These are phyloP conservation scores for Cyprinus carpio DNA, from an alignment of 2,113 vertebrate genomes.

Conservation along the genomic window DNA sequence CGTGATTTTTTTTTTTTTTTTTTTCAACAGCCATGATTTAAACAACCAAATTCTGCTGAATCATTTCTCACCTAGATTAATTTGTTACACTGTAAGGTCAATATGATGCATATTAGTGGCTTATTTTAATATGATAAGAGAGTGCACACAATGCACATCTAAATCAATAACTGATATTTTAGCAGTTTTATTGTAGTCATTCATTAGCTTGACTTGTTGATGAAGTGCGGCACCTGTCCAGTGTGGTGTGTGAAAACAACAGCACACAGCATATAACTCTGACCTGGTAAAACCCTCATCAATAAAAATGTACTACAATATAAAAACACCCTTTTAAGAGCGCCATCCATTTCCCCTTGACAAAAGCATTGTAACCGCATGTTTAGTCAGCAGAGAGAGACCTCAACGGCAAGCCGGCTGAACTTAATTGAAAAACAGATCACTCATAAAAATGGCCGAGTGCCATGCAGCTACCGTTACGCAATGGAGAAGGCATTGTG, in stretches of 20 bases:
- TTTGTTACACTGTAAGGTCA: not conserved
- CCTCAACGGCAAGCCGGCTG: not conserved
- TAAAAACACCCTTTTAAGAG: conserved; percentile 12
- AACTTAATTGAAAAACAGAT: conserved; percentile 5
- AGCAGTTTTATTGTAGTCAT: not conserved
- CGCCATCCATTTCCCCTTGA: conserved; percentile 5
- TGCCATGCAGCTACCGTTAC: conserved; percentile 1
- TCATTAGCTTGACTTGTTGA: not conserved
- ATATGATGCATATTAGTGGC: not conserved
- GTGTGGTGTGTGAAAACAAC: not conserved
- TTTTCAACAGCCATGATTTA: not conserved
- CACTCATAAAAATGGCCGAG: conserved; percentile 1
- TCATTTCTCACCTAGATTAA: not conserved
- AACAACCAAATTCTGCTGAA: conserved; percentile 8
- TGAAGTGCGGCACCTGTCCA: not conserved
- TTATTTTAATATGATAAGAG: not conserved
- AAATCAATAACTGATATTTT: not conserved
- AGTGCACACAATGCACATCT: not conserved
- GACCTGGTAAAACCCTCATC: conserved; percentile 12
- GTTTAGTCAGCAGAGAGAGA: conserved; percentile 30
- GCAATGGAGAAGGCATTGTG: not conserved
- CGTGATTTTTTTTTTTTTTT: no score
- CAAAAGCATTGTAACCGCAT: not conserved
- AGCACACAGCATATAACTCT: conserved; percentile 13
- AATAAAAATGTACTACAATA: conserved; percentile 33